Percentiles rank a stretch among this genome's conserved stretches.
phyloP scores from a whole-genome alignment of 2,797 vertebrate species.

The Oryzias sinensis region DNA sequence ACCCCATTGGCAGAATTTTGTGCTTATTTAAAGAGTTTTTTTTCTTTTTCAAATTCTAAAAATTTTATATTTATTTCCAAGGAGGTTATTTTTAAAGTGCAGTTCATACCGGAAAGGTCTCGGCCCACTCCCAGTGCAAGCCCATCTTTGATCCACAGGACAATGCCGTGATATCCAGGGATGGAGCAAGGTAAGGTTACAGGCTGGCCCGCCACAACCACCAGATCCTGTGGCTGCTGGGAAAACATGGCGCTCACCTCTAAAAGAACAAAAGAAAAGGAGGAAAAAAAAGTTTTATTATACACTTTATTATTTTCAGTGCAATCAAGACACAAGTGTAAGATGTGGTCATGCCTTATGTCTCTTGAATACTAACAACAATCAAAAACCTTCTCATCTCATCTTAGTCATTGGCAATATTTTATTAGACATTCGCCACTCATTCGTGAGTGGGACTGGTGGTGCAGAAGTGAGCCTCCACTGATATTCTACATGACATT shows the following conservation, averaged over 20 bases:
- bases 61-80: too few relatives aligned
- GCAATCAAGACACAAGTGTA: constrained; percentile 2
- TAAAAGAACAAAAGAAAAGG: constrained; percentile 40
- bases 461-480: too few relatives aligned
- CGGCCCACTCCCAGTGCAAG: constrained; percentile 92
- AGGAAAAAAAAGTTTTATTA: background rate
- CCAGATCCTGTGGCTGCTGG: constrained; percentile 96
- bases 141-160: constrained; percentile 97
- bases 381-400: too few relatives aligned
- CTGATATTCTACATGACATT: too few relatives aligned
- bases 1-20: too few relatives aligned
- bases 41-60: too few relatives aligned
- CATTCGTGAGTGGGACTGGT: too few relatives aligned
- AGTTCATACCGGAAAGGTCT: constrained; percentile 88
- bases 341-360: constrained; percentile 7
- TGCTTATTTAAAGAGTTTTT: too few relatives aligned
- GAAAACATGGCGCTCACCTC: constrained; percentile 88
- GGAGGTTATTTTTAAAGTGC: background rate
- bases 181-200: constrained; percentile 93
- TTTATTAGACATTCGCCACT: too few relatives aligned
- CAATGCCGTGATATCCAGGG: constrained; percentile 91
- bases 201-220: constrained; percentile 92
- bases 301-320: background rate
- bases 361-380: constrained; percentile 10
- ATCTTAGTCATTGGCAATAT: too few relatives aligned